These are phyloP conservation scores for Passer domesticus DNA, from an alignment of 2,113 vertebrate genomes.

Conservation along the genomic window DNA sequence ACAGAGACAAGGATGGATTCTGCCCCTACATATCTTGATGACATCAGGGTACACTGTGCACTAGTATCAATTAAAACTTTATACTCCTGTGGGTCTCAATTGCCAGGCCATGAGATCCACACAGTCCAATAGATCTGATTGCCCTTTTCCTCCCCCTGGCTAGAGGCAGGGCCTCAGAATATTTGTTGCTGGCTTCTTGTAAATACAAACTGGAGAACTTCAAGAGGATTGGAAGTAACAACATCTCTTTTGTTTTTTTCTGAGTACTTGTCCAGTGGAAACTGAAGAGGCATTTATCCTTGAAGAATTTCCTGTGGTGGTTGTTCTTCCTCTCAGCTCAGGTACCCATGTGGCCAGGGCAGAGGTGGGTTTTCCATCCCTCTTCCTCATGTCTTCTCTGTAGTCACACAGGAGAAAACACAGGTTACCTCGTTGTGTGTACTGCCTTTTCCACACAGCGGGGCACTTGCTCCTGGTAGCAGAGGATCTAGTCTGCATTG, in stretches of 20 bases:
- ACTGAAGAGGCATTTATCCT: accelerated
- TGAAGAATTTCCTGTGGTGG: background rate
- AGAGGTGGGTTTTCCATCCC: background rate
- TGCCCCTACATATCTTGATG: background rate
- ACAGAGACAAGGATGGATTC: background rate
- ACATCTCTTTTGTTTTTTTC: background rate
- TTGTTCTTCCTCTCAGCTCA: background rate
- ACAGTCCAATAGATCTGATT: background rate
- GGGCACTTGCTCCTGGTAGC: background rate
- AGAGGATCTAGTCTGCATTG: background rate
- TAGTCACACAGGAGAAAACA: background rate
- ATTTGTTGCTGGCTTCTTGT: background rate
- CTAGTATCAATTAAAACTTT: accelerated
- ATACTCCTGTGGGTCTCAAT: background rate
- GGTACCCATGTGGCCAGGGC: background rate
- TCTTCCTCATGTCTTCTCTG: background rate
- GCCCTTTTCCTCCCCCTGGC: background rate
- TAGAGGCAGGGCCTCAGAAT: too few species aligned
- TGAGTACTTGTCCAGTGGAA: background rate
- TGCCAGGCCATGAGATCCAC: background rate
- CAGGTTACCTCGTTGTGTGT: background rate
- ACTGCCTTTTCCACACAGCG: accelerated
- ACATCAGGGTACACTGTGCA: background rate
- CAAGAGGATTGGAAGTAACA: background rate
- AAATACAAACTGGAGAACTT: too few species aligned